Evolutionary conservation across 2,797 vertebrate genomes (phyloP), one percentile per base, ranked within the genome.

Genomic region (Coccyzus lansbergi): DNA sequence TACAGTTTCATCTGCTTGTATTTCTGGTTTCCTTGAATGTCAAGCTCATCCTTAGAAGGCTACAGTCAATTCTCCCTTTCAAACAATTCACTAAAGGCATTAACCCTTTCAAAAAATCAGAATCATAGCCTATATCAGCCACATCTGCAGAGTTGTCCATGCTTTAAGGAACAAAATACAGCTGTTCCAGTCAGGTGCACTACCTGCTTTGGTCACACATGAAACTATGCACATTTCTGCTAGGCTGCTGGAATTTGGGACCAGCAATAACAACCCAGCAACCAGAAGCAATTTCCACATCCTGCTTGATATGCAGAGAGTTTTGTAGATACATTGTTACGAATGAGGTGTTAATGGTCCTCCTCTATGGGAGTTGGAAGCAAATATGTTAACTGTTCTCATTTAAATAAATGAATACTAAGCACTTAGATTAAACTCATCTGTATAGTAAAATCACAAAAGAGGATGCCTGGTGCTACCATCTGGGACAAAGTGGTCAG

Each of bases 381-480:
- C 19, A 90, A 92, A 74, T 38, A 36, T 7, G 14, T 58, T 75
- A 93, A 92, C 25, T 25, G 15, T 68, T 46, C 49, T 94, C 29
- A 85, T 93, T 94, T 80, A 88, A 94, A 92, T 82, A 84, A 90
- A 88, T 84, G 26, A 90, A 52, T 86, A 40, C 18, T 12, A 25
- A 92, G 21, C 33, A 70, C 36, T 75, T 31, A 67, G 40, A 80
- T 93, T 79, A 62, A 84, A 83, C 36, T 77, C 10, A 29, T 85
- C 62, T 10, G 19, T 38, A 36, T 0, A 22, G 34, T 38, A 78
- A 48, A 83, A 80, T 46, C 53, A 71, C 60, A 83, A 29, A 68
- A 76, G 51, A 71, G 42, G 42, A 58, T 65, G 55, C 29, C 53
- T 70, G 40, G 16, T 77, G 63, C 55, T 42, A 20, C 8, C 10